These are phyloP conservation scores for Drosophila bunnanda DNA, from an alignment of 2,888 invertebrate species.

Conservation along the genomic window DNA sequence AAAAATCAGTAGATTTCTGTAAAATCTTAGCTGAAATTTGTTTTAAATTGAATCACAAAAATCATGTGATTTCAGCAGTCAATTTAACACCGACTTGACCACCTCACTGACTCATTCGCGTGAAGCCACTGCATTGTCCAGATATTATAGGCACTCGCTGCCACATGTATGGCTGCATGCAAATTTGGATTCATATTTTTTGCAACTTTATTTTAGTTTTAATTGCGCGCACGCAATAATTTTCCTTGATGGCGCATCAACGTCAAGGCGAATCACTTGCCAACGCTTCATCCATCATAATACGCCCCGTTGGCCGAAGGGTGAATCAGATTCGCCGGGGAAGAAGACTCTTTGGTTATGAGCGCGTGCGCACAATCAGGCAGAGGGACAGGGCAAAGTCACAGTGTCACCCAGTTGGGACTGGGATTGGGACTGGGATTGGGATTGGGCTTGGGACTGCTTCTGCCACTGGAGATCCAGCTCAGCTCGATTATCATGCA, in stretches of 20 bases:
- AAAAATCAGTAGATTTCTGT: background rate
- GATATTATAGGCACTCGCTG: slow-evolving; percentile 24
- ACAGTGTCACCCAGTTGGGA: slow-evolving; percentile 40
- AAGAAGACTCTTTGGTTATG: slow-evolving; percentile 67
- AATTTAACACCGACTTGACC: background rate
- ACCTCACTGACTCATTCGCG: slow-evolving; percentile 28
- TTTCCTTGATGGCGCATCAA: slow-evolving; percentile 79
- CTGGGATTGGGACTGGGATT: slow-evolving; percentile 19
- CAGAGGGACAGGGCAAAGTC: slow-evolving; percentile 16
- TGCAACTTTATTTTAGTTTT: slow-evolving; percentile 77
- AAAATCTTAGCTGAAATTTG: background rate
- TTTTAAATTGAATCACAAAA: background rate
- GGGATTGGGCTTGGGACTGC: background rate
- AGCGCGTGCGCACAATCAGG: slow-evolving; percentile 78
- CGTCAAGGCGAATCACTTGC: slow-evolving; percentile 76
- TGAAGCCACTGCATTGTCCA: slow-evolving; percentile 42
- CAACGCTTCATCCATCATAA: slow-evolving; percentile 75
- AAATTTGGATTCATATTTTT: slow-evolving; percentile 50
- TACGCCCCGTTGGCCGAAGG: slow-evolving; percentile 58
- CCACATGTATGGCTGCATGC: slow-evolving; percentile 38
- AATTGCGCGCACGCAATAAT: slow-evolving; percentile 79
- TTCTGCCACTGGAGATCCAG: slow-evolving; percentile 3
- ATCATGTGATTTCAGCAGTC: background rate
- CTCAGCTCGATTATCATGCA: slow-evolving; percentile 71
- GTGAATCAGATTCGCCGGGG: slow-evolving; percentile 10